These are phyloP conservation scores for Sylvietta virens DNA, from an alignment of 2,113 vertebrate species.

Conservation along the genomic window DNA sequence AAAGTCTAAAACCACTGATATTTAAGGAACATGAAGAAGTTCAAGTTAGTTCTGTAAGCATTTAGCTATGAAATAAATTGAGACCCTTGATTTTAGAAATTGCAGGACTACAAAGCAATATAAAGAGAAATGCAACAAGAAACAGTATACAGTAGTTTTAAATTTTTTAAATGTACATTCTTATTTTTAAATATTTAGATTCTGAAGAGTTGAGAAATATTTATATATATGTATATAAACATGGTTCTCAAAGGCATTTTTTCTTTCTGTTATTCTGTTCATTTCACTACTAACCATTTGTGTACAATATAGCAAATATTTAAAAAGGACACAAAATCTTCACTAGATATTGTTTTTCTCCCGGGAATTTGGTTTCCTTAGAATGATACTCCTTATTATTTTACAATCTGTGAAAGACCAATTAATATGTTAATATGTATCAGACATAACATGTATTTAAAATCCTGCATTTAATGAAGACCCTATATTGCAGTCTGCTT, in stretches of 20 bases:
- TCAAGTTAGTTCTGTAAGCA: background rate
- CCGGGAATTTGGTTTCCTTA: background rate
- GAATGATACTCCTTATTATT: background rate
- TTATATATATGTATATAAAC: background rate
- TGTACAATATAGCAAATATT: background rate
- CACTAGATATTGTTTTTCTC: background rate
- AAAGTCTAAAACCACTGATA: background rate
- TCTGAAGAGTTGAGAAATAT: background rate
- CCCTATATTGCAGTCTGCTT: background rate
- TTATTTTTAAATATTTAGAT: background rate
- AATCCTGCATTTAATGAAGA: background rate
- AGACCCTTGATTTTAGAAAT: background rate
- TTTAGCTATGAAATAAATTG: background rate
- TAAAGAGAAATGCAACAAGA: background rate
- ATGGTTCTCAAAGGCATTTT: background rate
- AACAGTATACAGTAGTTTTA: rapidly evolving
- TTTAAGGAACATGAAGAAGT: background rate
- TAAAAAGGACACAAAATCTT: background rate
- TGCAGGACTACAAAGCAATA: background rate
- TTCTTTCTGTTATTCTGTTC: background rate
- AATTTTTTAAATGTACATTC: background rate
- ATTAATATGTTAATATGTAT: background rate
- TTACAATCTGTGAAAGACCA: background rate
- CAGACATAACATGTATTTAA: background rate
- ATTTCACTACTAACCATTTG: background rate